Percentiles rank a stretch among this genome's conserved stretches.
phyloP scores from a whole-genome alignment of 2,888 invertebrate species.

The Molorchus minor region DNA sequence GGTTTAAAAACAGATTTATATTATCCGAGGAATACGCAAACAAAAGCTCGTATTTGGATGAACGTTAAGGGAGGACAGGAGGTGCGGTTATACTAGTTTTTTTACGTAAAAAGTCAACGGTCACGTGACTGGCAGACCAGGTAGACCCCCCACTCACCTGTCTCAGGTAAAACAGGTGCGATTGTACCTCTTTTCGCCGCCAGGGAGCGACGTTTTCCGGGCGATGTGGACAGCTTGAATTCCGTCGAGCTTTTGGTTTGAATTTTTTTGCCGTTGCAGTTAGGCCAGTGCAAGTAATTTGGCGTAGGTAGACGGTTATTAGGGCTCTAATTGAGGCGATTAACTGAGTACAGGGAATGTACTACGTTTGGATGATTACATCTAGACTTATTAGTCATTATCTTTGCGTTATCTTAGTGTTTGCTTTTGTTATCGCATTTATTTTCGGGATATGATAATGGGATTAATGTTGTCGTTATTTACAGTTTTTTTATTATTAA shows the following conservation, averaged over 20 bases:
- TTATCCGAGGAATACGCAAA: constrained; percentile 16
- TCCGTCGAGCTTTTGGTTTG: constrained; percentile 30
- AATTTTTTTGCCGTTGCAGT: constrained; percentile 23
- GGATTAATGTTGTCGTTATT: neutral
- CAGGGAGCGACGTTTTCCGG: constrained; percentile 36
- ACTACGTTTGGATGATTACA: neutral
- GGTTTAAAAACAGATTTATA: neutral
- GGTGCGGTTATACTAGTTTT: constrained; percentile 60
- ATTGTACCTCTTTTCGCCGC: constrained; percentile 32
- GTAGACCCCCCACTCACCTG: constrained; percentile 57
- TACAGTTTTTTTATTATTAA: neutral
- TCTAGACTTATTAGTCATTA: constrained; percentile 15
- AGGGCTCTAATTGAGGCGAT: constrained; percentile 29
- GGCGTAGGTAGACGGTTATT: constrained; percentile 44
- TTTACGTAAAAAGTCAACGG: constrained; percentile 57
- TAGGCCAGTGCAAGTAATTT: constrained; percentile 29
- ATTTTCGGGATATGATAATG: constrained; percentile 6
- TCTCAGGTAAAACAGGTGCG: constrained; percentile 58
- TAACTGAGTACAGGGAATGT: constrained; percentile 1
- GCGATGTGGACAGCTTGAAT: constrained; percentile 23
- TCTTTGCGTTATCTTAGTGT: constrained; percentile 16
- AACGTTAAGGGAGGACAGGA: constrained; percentile 46
- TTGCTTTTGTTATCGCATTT: constrained; percentile 8
- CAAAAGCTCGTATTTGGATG: constrained; percentile 43
- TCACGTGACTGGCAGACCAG: constrained; percentile 57